A percentile compares a stretch with the other conserved stretches of the same genome.
phyloP scores from a whole-genome alignment of 2,888 invertebrate species.

The Silvanus unidentatus region DNA sequence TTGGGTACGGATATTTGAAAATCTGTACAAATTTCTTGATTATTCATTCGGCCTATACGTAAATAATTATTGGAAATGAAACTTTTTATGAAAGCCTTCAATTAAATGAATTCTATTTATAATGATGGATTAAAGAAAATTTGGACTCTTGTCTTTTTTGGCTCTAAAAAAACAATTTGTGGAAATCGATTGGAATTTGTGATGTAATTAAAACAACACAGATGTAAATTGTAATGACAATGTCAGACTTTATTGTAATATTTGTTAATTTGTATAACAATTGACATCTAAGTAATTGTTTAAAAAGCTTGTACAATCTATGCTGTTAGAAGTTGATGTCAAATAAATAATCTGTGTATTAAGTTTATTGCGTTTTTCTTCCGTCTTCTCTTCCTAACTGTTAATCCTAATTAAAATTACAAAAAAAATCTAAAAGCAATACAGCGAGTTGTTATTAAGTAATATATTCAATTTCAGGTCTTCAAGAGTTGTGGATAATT shows the following conservation, averaged over 20 bases:
- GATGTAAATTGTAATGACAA: conserved; percentile 43
- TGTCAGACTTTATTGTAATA: conserved; percentile 41
- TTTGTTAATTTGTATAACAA: conserved; percentile 41
- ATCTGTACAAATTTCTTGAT: no score
- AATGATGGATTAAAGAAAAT: not conserved
- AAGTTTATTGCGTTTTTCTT: not conserved
- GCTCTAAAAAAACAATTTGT: not conserved
- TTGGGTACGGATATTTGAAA: no score
- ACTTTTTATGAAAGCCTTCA: conserved; percentile 1
- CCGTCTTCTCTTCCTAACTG: not conserved
- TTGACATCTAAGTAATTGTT: conserved; percentile 33
- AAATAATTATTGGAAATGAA: not conserved
- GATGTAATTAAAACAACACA: conserved; percentile 35
- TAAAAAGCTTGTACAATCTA: conserved; percentile 44
- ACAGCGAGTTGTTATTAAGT: no score
- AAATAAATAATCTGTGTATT: conserved; percentile 31
- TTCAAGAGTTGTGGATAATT: not conserved
- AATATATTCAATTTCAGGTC: not conserved
- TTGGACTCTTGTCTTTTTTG: not conserved
- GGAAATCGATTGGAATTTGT: conserved; percentile 31
- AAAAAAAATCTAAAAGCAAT: no score
- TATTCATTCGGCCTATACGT: not conserved
- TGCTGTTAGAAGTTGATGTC: conserved; percentile 45
- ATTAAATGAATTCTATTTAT: not conserved
- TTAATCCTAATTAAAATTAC: not conserved